phyloP scores from a whole-genome alignment of 2,797 vertebrate genomes.

The Apogon talboti region DNA sequence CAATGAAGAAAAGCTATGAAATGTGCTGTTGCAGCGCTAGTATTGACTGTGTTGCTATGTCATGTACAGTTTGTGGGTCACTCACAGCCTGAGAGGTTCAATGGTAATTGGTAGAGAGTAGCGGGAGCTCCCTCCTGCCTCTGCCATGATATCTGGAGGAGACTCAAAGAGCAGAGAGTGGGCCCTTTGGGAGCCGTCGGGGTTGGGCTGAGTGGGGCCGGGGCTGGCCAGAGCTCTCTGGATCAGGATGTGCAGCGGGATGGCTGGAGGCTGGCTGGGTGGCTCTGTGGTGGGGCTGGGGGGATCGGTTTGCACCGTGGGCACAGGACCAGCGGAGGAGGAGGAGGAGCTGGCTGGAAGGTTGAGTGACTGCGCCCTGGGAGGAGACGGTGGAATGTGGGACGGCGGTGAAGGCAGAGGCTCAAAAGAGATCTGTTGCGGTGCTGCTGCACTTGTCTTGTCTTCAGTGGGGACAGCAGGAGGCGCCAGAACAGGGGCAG shows the following conservation, averaged over 20 bases:
- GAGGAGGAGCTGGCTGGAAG: conserved; percentile 33
- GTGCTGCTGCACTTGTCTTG: conserved; percentile 5
- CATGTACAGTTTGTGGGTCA: conserved; percentile 35
- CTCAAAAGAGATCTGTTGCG: conserved; percentile 13
- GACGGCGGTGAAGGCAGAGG: conserved; percentile 34
- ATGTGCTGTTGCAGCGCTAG: too few species aligned
- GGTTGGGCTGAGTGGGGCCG: conserved; percentile 76
- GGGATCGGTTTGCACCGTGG: conserved; percentile 53
- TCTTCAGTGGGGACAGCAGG: conserved; percentile 44
- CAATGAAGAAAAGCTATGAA: not conserved
- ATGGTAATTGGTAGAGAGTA: conserved; percentile 92
- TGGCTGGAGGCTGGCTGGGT: conserved; percentile 78
- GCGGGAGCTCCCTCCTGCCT: conserved; percentile 64
- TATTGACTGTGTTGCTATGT: not conserved
- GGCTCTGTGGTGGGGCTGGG: conserved; percentile 77
- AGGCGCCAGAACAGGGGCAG: not conserved
- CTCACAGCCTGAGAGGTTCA: conserved; percentile 96
- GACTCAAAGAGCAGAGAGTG: conserved; percentile 91
- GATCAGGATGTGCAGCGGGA: conserved; percentile 94
- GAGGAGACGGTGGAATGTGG: conserved; percentile 75
- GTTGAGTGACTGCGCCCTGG: conserved; percentile 46
- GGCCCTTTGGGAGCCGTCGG: conserved; percentile 88
- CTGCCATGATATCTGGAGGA: conserved; percentile 74
- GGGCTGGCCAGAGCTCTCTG: conserved; percentile 91
- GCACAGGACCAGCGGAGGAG: conserved; percentile 44